Conservation (phyloP, 2,113 vertebrate species). For the Mionectes macconnelli region DNA sequence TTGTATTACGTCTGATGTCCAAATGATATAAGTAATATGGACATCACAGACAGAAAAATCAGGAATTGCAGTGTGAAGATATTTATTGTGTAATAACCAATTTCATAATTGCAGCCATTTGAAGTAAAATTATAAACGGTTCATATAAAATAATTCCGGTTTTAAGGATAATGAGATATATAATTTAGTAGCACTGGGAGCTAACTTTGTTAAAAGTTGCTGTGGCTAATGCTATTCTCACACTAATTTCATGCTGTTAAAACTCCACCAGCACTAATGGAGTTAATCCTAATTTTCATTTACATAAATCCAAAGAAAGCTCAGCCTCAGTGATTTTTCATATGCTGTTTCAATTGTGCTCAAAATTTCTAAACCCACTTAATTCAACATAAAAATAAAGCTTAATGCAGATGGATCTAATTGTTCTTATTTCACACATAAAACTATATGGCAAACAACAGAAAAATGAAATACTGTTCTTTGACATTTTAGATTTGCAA, state of each 20-base stretch:
- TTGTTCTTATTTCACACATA: conserved; percentile 35
- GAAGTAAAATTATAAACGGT: conserved; percentile 10
- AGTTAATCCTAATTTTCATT: conserved; percentile 39
- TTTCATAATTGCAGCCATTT: background rate
- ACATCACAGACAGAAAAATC: background rate
- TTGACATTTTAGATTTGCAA: conserved; percentile 28
- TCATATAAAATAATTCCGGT: background rate
- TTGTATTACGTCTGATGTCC: background rate
- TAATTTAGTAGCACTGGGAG: background rate
- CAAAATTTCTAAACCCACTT: conserved; percentile 5
- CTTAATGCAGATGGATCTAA: background rate
- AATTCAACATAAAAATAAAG: conserved; percentile 18
- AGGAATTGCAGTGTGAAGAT: background rate
- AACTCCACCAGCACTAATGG: background rate
- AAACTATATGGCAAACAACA: conserved; percentile 4
- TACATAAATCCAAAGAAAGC: background rate
- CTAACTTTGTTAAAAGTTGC: conserved; percentile 1
- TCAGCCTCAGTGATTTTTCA: background rate
- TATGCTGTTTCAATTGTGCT: background rate
- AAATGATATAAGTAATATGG: background rate
- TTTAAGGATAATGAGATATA: conserved; percentile 10
- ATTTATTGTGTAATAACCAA: background rate
- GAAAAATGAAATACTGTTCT: conserved; percentile 23
- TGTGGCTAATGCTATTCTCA: conserved; percentile 24
- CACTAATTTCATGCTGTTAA: conserved; percentile 24